A percentile compares a stretch with the other conserved stretches of the same genome.
Conservation (phyloP, 2,888 invertebrate genomes). For the Drosophila subquinaria region DNA sequence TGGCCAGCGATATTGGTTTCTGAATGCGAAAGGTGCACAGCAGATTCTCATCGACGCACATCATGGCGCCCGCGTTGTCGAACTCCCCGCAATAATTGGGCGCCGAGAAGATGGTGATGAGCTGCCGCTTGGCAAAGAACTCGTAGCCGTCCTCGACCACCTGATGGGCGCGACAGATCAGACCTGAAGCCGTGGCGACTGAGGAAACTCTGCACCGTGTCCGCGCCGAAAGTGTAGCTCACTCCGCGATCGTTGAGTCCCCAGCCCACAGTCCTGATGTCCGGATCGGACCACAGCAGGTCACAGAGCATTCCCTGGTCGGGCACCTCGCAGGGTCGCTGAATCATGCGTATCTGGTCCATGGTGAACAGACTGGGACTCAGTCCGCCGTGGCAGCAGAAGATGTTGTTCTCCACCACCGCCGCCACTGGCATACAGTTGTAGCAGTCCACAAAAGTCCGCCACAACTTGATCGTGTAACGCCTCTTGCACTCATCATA, state of each 20-base stretch:
- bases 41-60: conserved; percentile 99
- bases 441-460: conserved; percentile 99
- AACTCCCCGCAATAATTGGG: conserved; percentile 97
- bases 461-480: conserved; percentile 99
- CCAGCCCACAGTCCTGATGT: conserved; percentile 98
- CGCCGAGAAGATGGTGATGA: conserved; percentile 95
- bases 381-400: conserved; percentile 92
- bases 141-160: conserved; percentile 99
- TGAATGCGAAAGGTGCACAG: conserved; percentile 99
- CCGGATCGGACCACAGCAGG: conserved; percentile 98
- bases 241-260: conserved; percentile 99
- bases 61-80: conserved; percentile 93
- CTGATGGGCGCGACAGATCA: conserved; percentile 89
- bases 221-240: conserved; percentile 98
- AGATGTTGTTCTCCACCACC: conserved; percentile 90
- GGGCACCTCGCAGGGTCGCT: conserved; percentile 98
- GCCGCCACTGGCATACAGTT: conserved; percentile 97
- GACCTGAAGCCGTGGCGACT: conserved; percentile 98
- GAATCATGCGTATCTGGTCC: conserved; percentile 98
- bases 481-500: conserved; percentile 97
- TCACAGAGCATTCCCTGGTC: conserved; percentile 98
- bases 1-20: conserved; percentile 98
- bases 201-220: conserved; percentile 98
- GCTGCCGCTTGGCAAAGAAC: conserved; percentile 97
- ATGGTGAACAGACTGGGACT: conserved; percentile 96